These are phyloP conservation scores for Haemorhous mexicanus DNA, from an alignment of 2,113 vertebrate species.

Conservation along the genomic window DNA sequence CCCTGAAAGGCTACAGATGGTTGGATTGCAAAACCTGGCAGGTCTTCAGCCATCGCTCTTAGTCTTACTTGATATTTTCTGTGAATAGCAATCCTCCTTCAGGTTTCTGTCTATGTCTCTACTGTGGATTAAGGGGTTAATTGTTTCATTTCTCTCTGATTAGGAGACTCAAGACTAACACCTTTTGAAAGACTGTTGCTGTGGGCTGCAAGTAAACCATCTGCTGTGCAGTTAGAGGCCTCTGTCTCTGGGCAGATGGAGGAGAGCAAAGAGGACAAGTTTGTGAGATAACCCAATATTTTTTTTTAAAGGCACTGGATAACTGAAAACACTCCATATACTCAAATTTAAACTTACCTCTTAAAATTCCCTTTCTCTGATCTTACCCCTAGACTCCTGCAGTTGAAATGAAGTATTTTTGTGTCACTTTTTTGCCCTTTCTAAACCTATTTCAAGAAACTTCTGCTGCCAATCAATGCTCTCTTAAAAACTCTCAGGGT, in stretches of 20 bases:
- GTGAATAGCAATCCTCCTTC: slow-evolving; percentile 60
- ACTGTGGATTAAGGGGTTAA: slow-evolving; percentile 49
- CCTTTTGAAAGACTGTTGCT: slow-evolving; percentile 48
- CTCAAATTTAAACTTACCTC: slow-evolving; percentile 46
- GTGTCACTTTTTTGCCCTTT: slow-evolving; percentile 39
- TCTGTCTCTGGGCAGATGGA: slow-evolving; percentile 52
- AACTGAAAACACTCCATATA: slow-evolving; percentile 56
- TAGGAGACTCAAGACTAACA: slow-evolving; percentile 41
- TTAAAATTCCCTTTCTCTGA: slow-evolving; percentile 16
- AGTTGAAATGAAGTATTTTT: slow-evolving; percentile 62
- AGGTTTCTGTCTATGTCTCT: slow-evolving; percentile 58
- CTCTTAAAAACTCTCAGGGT: slow-evolving; percentile 59
- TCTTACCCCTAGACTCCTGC: background rate
- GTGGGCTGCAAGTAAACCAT: slow-evolving; percentile 35
- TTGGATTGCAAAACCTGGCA: slow-evolving; percentile 5
- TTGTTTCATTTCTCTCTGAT: slow-evolving; percentile 54
- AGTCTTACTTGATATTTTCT: slow-evolving; percentile 41
- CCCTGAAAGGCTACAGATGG: background rate
- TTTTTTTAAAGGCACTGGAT: slow-evolving; percentile 63
- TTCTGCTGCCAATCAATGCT: slow-evolving; percentile 30
- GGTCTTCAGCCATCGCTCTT: background rate
- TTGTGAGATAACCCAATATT: slow-evolving; percentile 23
- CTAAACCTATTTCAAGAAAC: slow-evolving; percentile 24
- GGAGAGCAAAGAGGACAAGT: slow-evolving; percentile 46
- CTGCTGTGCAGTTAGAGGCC: slow-evolving; percentile 41